phyloP scores from a whole-genome alignment of 2,113 vertebrate species.

The Scatophagus argus region DNA sequence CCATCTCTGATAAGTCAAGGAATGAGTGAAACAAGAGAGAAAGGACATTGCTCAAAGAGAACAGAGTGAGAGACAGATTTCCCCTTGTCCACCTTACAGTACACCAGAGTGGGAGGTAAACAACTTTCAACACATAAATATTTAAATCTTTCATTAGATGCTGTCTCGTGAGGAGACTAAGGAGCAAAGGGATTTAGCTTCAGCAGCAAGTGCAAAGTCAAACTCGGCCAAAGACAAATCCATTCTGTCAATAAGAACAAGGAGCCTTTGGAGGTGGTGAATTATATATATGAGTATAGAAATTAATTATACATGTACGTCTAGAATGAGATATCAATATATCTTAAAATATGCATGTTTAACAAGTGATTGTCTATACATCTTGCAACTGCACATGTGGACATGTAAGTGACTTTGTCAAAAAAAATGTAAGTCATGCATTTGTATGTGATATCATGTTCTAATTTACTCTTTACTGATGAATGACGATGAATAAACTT shows the following conservation, averaged over 20 bases:
- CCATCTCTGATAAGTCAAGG: constrained; percentile 38
- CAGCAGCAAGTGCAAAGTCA: constrained; percentile 74
- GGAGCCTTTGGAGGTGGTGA: constrained; percentile 37
- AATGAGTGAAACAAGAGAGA: constrained; percentile 39
- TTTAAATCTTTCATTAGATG: constrained; percentile 84
- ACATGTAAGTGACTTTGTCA: not conserved
- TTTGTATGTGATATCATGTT: not conserved
- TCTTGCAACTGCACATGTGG: not conserved
- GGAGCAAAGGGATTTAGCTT: constrained; percentile 55
- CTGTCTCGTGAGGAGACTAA: constrained; percentile 69
- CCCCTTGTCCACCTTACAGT: constrained; percentile 15
- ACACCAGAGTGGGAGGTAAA: constrained; percentile 63
- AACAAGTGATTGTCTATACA: constrained; percentile 18
- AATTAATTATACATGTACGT: constrained; percentile 34
- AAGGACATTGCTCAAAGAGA: constrained; percentile 58
- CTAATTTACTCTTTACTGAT: not conserved
- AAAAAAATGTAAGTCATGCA: not conserved
- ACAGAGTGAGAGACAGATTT: constrained; percentile 23
- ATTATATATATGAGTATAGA: constrained; percentile 57
- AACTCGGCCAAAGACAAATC: constrained; percentile 79
- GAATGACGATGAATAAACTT: too few relatives aligned
- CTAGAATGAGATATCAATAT: constrained; percentile 21
- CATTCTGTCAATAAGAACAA: constrained; percentile 62
- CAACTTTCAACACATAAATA: constrained; percentile 80
- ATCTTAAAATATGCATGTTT: constrained; percentile 43